Evolutionary conservation across 2,888 invertebrate genomes (phyloP), one percentile per base, ranked within the genome.

Genomic region (Atethmia centrago): DNA sequence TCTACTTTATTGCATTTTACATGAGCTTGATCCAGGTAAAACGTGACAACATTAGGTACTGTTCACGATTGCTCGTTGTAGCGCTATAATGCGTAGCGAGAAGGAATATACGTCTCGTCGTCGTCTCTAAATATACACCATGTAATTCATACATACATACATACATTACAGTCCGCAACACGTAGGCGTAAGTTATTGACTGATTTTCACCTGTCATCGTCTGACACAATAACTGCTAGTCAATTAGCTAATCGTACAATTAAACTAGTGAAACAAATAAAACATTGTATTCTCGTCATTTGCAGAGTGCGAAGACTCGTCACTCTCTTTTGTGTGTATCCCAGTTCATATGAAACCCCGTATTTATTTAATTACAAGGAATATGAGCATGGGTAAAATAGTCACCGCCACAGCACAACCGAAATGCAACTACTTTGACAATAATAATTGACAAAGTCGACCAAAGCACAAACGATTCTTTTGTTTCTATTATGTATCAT

Each of bases 331-430:
- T 55, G 53, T 63, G 40, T 28, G 25, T 58, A 36, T 36, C 12
- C 28, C 8, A 78, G 53, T 64, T 67, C 36, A 61, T 31, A 40
- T 28, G n/a, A 51, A 64, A 61, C 47, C 21, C n/a, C 10, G 66
- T 70, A 64, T 55, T 77, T 77, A 70, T 77, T 77, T 67, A 12
- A 80, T 56, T 66, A 70, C 59, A 77, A 69, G 45, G 56, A 77
- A 71, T 76, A 56, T 42, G n/a, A 51, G 55, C 31, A 42, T 53
- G 31, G n/a, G 31, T 64, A 64, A n/a, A n/a, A 55, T 55, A 51
- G 42, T 12, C 14, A 21, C 8, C 28, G n/a, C 31, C 42, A 40
- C 51, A 68, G 59, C 2, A 55, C 28, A 42, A 36, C 70, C 59
- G 12, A 71, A 75, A 71, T 51, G 36, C 59, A 65, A 53, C 31